Conservation (phyloP, 1,140 invertebrate species). For the Ceratoteleas bidentatus region DNA sequence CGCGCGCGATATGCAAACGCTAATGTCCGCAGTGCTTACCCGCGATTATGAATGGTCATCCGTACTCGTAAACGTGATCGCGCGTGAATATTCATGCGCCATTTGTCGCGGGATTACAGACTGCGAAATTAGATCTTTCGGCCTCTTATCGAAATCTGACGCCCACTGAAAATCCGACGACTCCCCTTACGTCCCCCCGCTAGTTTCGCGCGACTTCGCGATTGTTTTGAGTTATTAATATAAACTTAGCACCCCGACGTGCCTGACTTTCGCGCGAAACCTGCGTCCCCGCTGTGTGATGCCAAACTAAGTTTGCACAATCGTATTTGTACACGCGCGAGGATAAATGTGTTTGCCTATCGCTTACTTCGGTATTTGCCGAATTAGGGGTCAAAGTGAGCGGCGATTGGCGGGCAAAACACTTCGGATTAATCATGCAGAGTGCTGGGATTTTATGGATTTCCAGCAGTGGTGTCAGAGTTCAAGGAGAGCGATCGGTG, state of each 20-base stretch:
- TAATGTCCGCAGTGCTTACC: constrained; percentile 40
- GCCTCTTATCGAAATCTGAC: constrained; percentile 39
- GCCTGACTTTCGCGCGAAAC: too few relatives aligned
- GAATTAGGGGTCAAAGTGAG: constrained; percentile 35
- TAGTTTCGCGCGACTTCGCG: too few relatives aligned
- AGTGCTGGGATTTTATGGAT: too few relatives aligned
- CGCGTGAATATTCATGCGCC: constrained; percentile 51
- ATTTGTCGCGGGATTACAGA: constrained; percentile 42
- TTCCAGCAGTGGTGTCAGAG: too few relatives aligned
- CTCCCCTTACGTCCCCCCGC: too few relatives aligned
- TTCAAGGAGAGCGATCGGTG: too few relatives aligned
- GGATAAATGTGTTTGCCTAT: constrained; percentile 40
- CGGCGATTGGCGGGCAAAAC: not conserved
- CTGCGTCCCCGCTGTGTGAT: not conserved
- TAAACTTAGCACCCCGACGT: too few relatives aligned
- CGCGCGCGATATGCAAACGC: constrained; percentile 15
- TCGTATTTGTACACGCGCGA: constrained; percentile 30
- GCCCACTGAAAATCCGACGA: too few relatives aligned
- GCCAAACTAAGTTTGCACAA: constrained; percentile 37
- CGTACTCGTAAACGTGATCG: constrained; percentile 45
- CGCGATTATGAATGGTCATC: constrained; percentile 46
- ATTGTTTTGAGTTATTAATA: too few relatives aligned
- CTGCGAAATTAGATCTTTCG: constrained; percentile 41
- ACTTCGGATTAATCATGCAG: constrained; percentile 3
- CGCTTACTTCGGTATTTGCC: constrained; percentile 16